phyloP scores from a whole-genome alignment of 2,888 invertebrate species.

The Hydrotaea cyrtoneurina region DNA sequence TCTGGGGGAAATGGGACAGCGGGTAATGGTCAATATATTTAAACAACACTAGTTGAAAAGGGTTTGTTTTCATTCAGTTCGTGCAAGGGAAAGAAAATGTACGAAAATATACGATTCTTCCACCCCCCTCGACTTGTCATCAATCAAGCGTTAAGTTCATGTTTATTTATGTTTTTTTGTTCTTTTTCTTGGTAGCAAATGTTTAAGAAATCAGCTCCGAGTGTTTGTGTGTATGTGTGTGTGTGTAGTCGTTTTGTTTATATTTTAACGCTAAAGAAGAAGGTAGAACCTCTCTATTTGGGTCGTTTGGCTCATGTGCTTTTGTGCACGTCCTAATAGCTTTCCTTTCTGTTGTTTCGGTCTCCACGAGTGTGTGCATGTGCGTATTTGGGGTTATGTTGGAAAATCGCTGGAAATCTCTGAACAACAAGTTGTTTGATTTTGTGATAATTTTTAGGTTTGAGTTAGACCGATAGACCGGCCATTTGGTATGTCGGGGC shows the following conservation, averaged over 20 bases:
- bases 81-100: neutral
- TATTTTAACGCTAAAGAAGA: conserved; percentile 47
- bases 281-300: conserved; percentile 4
- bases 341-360: conserved; percentile 19
- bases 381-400: conserved; percentile 17
- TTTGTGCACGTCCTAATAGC: conserved; percentile 48
- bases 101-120: conserved; percentile 6
- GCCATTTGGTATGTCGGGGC: neutral
- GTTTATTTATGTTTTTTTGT: neutral
- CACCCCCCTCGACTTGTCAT: conserved; percentile 42
- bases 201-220: conserved; percentile 44
- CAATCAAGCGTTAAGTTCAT: conserved; percentile 57
- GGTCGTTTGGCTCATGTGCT: conserved; percentile 39
- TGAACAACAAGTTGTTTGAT: conserved; percentile 54
- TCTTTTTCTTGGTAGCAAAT: conserved; percentile 26
- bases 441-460: conserved; percentile 27
- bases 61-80: neutral
- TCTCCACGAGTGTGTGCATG: neutral
- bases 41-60: conserved; percentile 16
- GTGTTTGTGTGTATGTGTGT: neutral
- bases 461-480: neutral
- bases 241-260: conserved; percentile 42
- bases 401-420: conserved; percentile 42
- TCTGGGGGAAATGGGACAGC: neutral
- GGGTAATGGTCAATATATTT: conserved; percentile 39